Conservation (phyloP, 1,140 invertebrate species). For the Kradibia gibbosae region DNA sequence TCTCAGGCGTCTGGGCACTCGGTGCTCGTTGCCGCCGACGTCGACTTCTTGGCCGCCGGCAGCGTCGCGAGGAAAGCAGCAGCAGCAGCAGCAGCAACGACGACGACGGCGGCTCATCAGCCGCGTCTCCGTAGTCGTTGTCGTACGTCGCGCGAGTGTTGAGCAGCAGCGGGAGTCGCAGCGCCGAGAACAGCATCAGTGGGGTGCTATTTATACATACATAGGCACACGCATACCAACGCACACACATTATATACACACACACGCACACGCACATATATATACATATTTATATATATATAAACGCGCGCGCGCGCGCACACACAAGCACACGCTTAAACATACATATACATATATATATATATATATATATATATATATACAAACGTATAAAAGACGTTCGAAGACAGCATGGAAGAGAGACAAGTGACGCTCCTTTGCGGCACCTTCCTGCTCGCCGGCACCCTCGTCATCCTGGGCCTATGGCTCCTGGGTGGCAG, state of each 20-base stretch:
- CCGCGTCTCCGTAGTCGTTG: background rate
- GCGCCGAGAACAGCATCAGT: too few relatives aligned
- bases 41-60: background rate
- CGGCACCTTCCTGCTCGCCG: conserved; percentile 1
- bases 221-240: too few relatives aligned
- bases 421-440: background rate
- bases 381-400: too few relatives aligned
- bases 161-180: background rate
- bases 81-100: background rate
- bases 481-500: background rate
- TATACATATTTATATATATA: too few relatives aligned
- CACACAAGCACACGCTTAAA: too few relatives aligned
- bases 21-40: background rate
- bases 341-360: too few relatives aligned
- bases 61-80: background rate
- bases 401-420: conserved; percentile 3
- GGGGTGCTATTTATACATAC: too few relatives aligned
- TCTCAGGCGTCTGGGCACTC: background rate
- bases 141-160: background rate
- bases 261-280: too few relatives aligned
- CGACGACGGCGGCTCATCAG: background rate
- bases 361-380: too few relatives aligned
- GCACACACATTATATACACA: too few relatives aligned
- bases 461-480: background rate
- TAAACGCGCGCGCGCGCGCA: too few relatives aligned